These are phyloP conservation scores for Mesaphorura yosii DNA, from an alignment of 1,140 invertebrate species.

Conservation along the genomic window DNA sequence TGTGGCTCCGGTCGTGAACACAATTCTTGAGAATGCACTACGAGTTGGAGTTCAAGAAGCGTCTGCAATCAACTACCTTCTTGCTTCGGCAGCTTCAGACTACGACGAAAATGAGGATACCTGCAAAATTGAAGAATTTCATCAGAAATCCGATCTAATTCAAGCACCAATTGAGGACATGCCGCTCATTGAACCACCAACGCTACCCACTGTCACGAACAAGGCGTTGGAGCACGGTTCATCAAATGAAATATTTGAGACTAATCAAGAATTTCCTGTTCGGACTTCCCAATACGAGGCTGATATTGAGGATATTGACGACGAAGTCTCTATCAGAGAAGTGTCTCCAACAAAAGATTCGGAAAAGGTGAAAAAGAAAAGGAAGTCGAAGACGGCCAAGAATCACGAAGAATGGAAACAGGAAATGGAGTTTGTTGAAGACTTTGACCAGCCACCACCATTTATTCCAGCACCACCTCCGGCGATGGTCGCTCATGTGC, in stretches of 20 bases:
- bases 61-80: not conserved
- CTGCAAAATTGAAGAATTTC: conserved; percentile 6
- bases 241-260: not conserved
- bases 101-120: not conserved
- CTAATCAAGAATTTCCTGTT: not conserved
- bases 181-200: not conserved
- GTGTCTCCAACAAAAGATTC: not conserved
- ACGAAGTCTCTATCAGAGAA: not conserved
- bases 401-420: not conserved
- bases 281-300: not conserved
- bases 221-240: not conserved
- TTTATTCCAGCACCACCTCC: conserved; percentile 22
- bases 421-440: conserved; percentile 8
- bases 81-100: not conserved
- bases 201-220: too few relatives aligned
- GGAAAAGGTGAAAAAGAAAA: not conserved
- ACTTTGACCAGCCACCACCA: conserved; percentile 18
- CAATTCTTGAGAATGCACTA: not conserved
- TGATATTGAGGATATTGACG: not conserved
- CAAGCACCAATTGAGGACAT: too few relatives aligned
- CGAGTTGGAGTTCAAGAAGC: conserved; percentile 8
- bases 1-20: not conserved
- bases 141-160: not conserved
- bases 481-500: not conserved
- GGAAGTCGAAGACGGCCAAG: not conserved